Conservation (phyloP, 2,888 invertebrate species). For the Isotomurus palustris region DNA sequence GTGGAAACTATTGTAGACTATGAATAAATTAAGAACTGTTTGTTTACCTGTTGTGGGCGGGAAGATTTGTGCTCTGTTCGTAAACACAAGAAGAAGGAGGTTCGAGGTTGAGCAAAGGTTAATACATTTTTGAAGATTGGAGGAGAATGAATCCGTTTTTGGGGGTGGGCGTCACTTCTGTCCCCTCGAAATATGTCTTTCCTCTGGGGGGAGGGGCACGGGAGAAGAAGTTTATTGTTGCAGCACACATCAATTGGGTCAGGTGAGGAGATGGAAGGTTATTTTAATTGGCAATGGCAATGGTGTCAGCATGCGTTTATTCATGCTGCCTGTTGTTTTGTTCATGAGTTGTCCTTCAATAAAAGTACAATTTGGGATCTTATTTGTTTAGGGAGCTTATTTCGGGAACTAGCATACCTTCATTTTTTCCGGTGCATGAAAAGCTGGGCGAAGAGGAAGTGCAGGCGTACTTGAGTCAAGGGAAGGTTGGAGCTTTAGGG, state of each 20-base stretch:
- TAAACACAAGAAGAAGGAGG: no score
- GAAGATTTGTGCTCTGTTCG: no score
- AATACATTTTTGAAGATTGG: background rate
- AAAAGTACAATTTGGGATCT: no score
- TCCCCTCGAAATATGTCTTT: conserved; percentile 25
- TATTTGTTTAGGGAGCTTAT: conserved; percentile 40
- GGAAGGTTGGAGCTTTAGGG: conserved; percentile 50
- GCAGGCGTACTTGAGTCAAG: conserved; percentile 54
- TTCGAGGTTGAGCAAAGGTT: no score
- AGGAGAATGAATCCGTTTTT: conserved; percentile 23
- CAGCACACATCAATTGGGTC: conserved; percentile 39
- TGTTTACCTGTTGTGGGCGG: no score
- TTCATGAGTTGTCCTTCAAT: no score
- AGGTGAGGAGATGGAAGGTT: conserved; percentile 31
- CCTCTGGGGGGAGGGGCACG: conserved; percentile 7
- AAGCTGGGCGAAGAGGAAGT: conserved; percentile 53
- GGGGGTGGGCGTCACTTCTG: conserved; percentile 20
- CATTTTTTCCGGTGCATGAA: conserved; percentile 49
- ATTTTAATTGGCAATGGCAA: no score
- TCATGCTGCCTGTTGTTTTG: no score
- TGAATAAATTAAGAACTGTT: no score
- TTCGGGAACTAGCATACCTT: conserved; percentile 34
- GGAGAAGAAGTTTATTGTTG: conserved; percentile 35
- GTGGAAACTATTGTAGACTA: no score
- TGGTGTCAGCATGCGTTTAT: no score